Evolutionary conservation across 2,888 invertebrate species (phyloP).

Genomic region (Scaptomyza caliginosa): DNA sequence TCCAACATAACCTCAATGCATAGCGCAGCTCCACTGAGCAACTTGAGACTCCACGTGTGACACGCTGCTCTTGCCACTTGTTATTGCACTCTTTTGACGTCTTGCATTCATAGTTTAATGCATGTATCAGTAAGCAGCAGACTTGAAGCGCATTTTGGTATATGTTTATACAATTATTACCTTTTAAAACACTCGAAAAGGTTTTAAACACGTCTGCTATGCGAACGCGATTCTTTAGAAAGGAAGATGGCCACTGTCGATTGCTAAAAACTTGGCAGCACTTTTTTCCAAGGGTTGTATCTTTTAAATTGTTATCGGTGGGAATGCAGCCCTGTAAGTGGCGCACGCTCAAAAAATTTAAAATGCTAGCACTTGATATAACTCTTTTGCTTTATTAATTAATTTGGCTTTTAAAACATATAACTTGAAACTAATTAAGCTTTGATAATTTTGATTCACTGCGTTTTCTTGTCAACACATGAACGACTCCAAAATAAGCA

Average conservation of each 20-base stretch:
- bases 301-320: background rate
- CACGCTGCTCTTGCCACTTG: constrained; percentile 25
- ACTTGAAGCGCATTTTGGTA: constrained; percentile 35
- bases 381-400: constrained; percentile 27
- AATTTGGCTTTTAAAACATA: constrained; percentile 8
- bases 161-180: constrained; percentile 70
- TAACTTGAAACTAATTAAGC: constrained; percentile 49
- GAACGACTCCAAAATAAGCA: constrained; percentile 38
- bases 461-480: constrained; percentile 57
- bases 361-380: background rate
- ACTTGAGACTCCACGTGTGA: constrained; percentile 78
- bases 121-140: background rate
- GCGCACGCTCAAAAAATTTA: constrained; percentile 36
- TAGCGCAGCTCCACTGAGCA: constrained; percentile 38
- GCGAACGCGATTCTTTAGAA: constrained; percentile 82
- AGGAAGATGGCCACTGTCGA: constrained; percentile 80
- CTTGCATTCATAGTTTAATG: constrained; percentile 30
- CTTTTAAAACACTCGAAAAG: constrained; percentile 83
- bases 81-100: constrained; percentile 1
- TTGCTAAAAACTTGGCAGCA: constrained; percentile 55
- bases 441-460: constrained; percentile 67
- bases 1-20: constrained; percentile 80
- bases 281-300: constrained; percentile 46
- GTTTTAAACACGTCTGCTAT: constrained; percentile 84
- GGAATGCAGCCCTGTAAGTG: constrained; percentile 19